Base-by-base conservation (phyloP, 2,113 vertebrate genomes). In the Gnathonemus longibarbis region DNA sequence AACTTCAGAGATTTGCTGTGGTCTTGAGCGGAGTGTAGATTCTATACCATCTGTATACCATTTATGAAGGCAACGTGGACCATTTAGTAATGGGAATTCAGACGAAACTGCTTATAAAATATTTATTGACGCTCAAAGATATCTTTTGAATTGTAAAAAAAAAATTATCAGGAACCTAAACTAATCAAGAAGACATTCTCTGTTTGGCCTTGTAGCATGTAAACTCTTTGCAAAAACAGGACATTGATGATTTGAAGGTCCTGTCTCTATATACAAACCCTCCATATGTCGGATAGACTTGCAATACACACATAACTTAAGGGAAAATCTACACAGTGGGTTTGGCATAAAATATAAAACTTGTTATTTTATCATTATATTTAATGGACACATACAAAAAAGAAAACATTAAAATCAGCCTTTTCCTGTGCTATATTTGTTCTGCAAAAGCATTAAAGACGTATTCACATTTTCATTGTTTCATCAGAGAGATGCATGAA, bases 51-150 rank as follows among this genome's bases (percentile, higher is more conserved):
- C 13, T 39, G 35, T 80, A 80, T 80, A 80, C 74, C 15, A 42
- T 35, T 39, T 42, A 80, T 17, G 35, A 35, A 80, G 35, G 50
- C 4, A 19, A 24, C 4, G 9, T n/a, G 56, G 53, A 62, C 56
- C 87, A 46, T 46, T 8, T 66, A 24, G 53, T 9, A 35, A 39
- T 66, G 56, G 21, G 8, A 88, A 74, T 42, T 70, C 50, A 86
- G 66, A 56, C 4, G 62, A 74, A 86, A 21, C 56, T 90, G 84
- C 91, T 93, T 94, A 94, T 53, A 96, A 96, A 95, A 95, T 92
- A 94, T 94, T 95, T 96, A 96, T 96, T 96, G 95, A 95, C 95
- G 95, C 88, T 85, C 48, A 80, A 35, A 66, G 86, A 88, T 74
- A 89, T 83, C 50, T 48, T 48, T 35, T 88, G 87, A 83, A 88